Percentiles rank a stretch among this genome's conserved stretches.
phyloP scores from a whole-genome alignment of 2,797 vertebrate genomes.

The Poeciliopsis infans region DNA sequence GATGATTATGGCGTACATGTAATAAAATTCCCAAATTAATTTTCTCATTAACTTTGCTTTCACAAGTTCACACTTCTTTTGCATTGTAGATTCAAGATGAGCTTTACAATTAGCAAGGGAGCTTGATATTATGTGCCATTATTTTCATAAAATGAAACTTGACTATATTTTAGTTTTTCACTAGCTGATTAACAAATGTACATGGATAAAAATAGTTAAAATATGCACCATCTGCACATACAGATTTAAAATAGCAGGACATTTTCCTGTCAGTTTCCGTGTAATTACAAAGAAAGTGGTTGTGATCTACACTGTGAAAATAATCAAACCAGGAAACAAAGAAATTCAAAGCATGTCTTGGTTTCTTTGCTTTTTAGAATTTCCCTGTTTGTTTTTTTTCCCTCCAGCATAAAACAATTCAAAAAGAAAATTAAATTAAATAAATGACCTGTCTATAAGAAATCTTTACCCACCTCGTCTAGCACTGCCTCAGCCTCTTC shows the following conservation, averaged over 20 bases:
- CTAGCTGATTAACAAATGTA: not conserved
- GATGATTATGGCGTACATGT: not conserved
- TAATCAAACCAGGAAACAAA: slow-evolving; percentile 49
- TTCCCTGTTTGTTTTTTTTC: not conserved
- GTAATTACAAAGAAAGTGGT: slow-evolving; percentile 34
- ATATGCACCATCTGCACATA: not conserved
- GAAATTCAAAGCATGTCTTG: slow-evolving; percentile 31
- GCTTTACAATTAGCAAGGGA: not conserved
- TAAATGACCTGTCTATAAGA: not conserved
- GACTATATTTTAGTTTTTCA: not conserved
- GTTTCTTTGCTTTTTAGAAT: slow-evolving; percentile 8
- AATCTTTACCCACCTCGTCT: slow-evolving; percentile 87
- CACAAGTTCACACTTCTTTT: slow-evolving; percentile 1
- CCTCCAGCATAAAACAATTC: not conserved
- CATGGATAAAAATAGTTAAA: not conserved
- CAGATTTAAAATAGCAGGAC: slow-evolving; percentile 9
- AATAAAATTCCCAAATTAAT: not conserved
- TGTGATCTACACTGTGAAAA: slow-evolving; percentile 47
- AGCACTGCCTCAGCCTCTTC: slow-evolving; percentile 92
- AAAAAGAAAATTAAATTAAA: not conserved
- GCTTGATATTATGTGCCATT: not conserved
- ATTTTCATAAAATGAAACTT: not conserved
- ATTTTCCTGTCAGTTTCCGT: slow-evolving; percentile 1
- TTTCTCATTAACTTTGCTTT: not conserved
- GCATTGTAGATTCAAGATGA: slow-evolving; percentile 37